These are phyloP conservation scores for Amphiura filiformis DNA, from an alignment of 35 echinoderm and acorn worm genomes.

Conservation along the genomic window DNA sequence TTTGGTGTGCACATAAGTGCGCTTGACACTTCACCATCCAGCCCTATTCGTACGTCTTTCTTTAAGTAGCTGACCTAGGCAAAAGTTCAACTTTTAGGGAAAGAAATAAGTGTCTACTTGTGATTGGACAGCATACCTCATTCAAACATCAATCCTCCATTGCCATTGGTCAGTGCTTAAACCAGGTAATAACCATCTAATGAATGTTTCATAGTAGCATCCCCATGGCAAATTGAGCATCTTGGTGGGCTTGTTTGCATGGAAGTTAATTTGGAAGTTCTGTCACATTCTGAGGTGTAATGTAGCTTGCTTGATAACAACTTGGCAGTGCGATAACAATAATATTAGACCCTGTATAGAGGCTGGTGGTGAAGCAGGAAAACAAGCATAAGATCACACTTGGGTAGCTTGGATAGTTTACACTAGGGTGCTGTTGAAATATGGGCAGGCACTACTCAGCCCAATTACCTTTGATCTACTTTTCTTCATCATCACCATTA, in stretches of 20 bases:
- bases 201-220: background rate
- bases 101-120: background rate
- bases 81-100: no score
- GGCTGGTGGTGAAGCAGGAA: background rate
- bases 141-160: background rate
- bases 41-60: background rate
- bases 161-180: background rate
- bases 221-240: background rate
- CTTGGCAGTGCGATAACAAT: slow-evolving; percentile 1
- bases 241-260: background rate
- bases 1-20: background rate
- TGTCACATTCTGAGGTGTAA: background rate
- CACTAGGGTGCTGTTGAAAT: background rate
- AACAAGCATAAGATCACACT: slow-evolving; percentile 6
- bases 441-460: background rate
- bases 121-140: background rate
- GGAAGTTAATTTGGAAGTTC: background rate
- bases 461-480: slow-evolving; percentile 2
- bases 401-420: background rate
- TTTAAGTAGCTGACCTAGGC: no score
- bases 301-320: slow-evolving; percentile 14
- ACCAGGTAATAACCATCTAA: background rate
- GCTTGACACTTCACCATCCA: background rate
- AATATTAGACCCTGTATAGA: slow-evolving; percentile 5
- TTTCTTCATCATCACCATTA: background rate